phyloP scores from a whole-genome alignment of 2,888 invertebrate genomes.

The Mesodorylaimus sp. region DNA sequence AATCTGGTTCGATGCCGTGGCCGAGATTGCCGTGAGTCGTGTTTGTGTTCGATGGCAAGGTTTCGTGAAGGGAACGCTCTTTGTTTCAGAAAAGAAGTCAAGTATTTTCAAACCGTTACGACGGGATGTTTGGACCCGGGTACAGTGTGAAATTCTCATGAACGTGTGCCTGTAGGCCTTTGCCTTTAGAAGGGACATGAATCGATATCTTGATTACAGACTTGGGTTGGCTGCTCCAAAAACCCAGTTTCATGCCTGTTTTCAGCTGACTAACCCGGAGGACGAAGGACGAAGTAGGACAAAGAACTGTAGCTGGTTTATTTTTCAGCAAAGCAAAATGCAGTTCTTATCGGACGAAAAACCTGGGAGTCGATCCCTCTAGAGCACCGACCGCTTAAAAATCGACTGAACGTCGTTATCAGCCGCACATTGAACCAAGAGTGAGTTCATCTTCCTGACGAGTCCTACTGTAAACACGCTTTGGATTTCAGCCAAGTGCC shows the following conservation, averaged over 20 bases:
- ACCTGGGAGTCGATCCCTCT: slow-evolving; percentile 81
- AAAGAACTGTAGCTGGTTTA: no score
- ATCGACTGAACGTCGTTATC: slow-evolving; percentile 65
- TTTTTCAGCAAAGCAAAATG: slow-evolving; percentile 49
- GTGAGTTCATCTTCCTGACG: slow-evolving; percentile 20
- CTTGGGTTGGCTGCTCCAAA: no score
- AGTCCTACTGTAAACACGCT: no score
- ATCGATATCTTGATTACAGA: no score
- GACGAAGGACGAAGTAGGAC: no score
- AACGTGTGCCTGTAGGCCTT: neutral
- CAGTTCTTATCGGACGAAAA: slow-evolving; percentile 77
- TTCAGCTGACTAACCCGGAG: no score
- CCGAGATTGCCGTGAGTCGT: slow-evolving; percentile 44
- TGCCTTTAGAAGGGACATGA: no score
- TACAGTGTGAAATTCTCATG: slow-evolving; percentile 14
- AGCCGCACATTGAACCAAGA: slow-evolving; percentile 40
- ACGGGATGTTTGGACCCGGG: slow-evolving; percentile 43
- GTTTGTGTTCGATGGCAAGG: slow-evolving; percentile 24
- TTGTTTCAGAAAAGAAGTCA: slow-evolving; percentile 64
- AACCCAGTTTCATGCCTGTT: no score
- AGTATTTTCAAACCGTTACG: slow-evolving; percentile 63
- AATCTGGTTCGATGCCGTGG: slow-evolving; percentile 73
- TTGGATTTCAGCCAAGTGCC: slow-evolving; percentile 16
- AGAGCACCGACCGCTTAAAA: slow-evolving; percentile 53
- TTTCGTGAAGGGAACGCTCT: no score